phyloP scores from a whole-genome alignment of 53 echinoderm and acorn worm species.

The Holothuria scabra region DNA sequence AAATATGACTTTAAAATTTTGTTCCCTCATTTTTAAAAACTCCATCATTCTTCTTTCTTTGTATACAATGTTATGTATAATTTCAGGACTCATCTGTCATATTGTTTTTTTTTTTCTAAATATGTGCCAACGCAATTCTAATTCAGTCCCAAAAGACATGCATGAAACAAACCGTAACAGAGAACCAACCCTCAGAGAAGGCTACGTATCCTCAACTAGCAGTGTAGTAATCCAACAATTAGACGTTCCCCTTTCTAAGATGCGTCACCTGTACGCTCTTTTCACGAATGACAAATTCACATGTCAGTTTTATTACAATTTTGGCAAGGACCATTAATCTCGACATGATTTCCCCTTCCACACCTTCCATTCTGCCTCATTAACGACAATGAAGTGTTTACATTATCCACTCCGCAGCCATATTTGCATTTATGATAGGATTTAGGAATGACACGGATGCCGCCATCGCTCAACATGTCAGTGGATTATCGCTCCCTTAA shows the following conservation, averaged over 20 bases:
- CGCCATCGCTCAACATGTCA: slow-evolving; percentile 39
- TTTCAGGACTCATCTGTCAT: too few species aligned
- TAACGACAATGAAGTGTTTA: slow-evolving; percentile 36
- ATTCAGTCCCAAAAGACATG: too few species aligned
- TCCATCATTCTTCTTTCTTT: too few species aligned
- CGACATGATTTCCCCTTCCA: slow-evolving; percentile 27
- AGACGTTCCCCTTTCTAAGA: neutral
- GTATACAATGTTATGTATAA: too few species aligned
- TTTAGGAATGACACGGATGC: slow-evolving; percentile 9
- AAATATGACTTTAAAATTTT: too few species aligned
- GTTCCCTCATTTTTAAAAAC: too few species aligned
- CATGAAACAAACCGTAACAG: too few species aligned
- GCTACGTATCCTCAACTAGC: too few species aligned
- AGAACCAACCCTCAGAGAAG: too few species aligned
- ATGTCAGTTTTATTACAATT: slow-evolving; percentile 44
- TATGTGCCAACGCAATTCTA: too few species aligned
- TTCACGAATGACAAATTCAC: slow-evolving; percentile 35
- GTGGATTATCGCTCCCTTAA: slow-evolving; percentile 30
- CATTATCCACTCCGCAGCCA: slow-evolving; percentile 17
- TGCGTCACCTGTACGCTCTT: slow-evolving; percentile 30
- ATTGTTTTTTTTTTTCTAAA: too few species aligned
- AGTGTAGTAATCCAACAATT: neutral
- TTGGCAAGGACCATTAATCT: slow-evolving; percentile 33
- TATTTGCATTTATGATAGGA: slow-evolving; percentile 46
- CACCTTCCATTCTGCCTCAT: slow-evolving; percentile 32